Percentiles rank a stretch among this genome's conserved stretches.
Evolutionary conservation across 2,797 vertebrate species (phyloP).

Genomic region (Pogonophryne albipinna): DNA sequence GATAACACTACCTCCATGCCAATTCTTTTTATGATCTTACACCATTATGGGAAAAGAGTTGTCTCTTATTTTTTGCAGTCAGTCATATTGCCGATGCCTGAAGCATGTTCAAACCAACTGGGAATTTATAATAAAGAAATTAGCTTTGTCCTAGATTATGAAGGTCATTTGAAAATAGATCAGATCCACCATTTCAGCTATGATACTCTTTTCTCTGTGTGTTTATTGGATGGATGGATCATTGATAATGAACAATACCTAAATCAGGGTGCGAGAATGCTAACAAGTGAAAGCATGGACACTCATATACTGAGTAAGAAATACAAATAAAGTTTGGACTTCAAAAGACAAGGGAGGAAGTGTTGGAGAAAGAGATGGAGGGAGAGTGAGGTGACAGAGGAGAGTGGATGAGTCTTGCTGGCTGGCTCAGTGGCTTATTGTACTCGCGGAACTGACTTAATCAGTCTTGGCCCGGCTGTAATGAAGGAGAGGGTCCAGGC

Average conservation of each 20-base stretch:
- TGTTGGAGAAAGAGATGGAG: constrained; percentile 41
- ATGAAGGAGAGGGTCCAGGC: constrained; percentile 79
- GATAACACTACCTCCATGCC: constrained; percentile 61
- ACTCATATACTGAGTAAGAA: background rate
- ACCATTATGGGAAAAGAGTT: constrained; percentile 71
- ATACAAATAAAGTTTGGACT: constrained; percentile 45
- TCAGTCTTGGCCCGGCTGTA: constrained; percentile 80
- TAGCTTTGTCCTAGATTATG: constrained; percentile 71
- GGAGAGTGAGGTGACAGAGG: constrained; percentile 49
- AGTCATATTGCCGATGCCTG: constrained; percentile 72
- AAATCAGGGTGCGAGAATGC: constrained; percentile 64
- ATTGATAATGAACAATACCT: constrained; percentile 55
- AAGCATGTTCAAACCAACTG: constrained; percentile 52
- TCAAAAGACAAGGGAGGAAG: constrained; percentile 58
- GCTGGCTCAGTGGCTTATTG: constrained; percentile 83
- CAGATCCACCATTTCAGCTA: constrained; percentile 25
- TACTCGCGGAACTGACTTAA: constrained; percentile 85
- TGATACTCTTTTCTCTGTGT: constrained; percentile 6
- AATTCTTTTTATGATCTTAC: constrained; percentile 69
- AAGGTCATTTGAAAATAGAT: constrained; percentile 73
- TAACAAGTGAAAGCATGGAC: constrained; percentile 53
- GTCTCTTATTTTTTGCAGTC: constrained; percentile 80
- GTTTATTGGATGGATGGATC: constrained; percentile 10
- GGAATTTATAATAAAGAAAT: constrained; percentile 70
- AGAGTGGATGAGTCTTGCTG: constrained; percentile 60